Conservation (phyloP, 2,113 vertebrate genomes). For the Myotis brandtii region DNA sequence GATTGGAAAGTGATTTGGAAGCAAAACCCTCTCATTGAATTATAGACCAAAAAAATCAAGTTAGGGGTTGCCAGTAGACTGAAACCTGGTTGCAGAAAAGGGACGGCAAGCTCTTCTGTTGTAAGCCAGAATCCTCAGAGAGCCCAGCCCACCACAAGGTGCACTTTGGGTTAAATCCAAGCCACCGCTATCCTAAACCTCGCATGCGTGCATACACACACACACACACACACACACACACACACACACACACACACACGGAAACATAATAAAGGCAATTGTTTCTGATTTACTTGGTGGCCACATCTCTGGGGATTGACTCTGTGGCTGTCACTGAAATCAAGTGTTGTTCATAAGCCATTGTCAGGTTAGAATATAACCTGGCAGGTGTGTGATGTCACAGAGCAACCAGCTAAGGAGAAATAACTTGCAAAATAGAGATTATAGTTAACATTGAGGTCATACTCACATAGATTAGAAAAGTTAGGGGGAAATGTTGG, state of each 20-base stretch:
- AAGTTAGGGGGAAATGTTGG: not conserved
- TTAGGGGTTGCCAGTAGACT: conserved; percentile 77
- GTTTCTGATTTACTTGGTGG: not conserved
- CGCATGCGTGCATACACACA: not conserved
- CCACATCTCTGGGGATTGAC: not conserved
- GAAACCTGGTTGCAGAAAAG: conserved; percentile 71
- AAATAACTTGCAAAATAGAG: not conserved
- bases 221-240: not conserved
- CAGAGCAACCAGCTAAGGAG: not conserved
- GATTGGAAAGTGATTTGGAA: conserved; percentile 86
- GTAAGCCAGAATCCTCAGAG: conserved; percentile 73
- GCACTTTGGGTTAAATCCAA: conserved; percentile 77
- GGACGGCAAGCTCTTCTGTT: conserved; percentile 65
- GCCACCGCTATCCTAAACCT: conserved; percentile 60
- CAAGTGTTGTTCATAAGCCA: not conserved
- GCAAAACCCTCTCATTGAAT: conserved; percentile 83
- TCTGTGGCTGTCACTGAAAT: not conserved
- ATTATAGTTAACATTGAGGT: not conserved
- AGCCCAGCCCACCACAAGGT: conserved; percentile 64
- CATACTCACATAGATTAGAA: not conserved
- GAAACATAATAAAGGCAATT: not conserved
- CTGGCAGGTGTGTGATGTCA: not conserved
- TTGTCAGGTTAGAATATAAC: not conserved
- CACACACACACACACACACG: not conserved
- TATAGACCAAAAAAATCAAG: conserved; percentile 82